phyloP scores from a whole-genome alignment of 2,113 vertebrate species.

The Cheirogaleus medius region DNA sequence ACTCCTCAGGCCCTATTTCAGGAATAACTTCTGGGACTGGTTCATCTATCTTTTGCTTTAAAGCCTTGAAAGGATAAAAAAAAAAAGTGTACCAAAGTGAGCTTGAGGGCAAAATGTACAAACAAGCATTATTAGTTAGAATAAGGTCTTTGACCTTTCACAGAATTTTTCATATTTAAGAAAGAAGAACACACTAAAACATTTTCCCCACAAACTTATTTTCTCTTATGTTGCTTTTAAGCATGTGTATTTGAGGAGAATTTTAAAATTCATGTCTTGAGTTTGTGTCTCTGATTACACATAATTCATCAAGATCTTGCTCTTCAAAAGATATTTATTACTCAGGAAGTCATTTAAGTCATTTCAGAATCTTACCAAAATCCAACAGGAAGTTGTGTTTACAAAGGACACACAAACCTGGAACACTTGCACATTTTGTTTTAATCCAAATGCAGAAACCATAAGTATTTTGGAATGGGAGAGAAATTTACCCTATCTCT shows the following conservation, averaged over 20 bases:
- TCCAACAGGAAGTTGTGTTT: slow-evolving; percentile 58
- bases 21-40: neutral
- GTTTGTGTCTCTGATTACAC: slow-evolving; percentile 62
- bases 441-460: slow-evolving; percentile 44
- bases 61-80: slow-evolving; percentile 18
- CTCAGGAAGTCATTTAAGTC: slow-evolving; percentile 64
- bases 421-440: slow-evolving; percentile 54
- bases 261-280: slow-evolving; percentile 67
- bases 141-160: neutral
- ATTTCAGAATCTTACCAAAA: slow-evolving; percentile 62
- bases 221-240: slow-evolving; percentile 36
- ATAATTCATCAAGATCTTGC: slow-evolving; percentile 68
- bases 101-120: neutral
- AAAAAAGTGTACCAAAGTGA: neutral
- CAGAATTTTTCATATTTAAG: slow-evolving; percentile 3
- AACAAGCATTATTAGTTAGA: neutral
- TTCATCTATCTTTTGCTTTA: neutral
- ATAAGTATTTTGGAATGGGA: slow-evolving; percentile 34
- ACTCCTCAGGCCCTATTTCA: neutral
- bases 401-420: slow-evolving; percentile 57
- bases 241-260: slow-evolving; percentile 19
- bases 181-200: neutral
- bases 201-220: slow-evolving; percentile 10
- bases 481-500: slow-evolving; percentile 38
- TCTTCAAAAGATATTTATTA: slow-evolving; percentile 59